Base-by-base conservation (phyloP, 92 coral and sea anemone genomes). In the Muricea muricata region DNA sequence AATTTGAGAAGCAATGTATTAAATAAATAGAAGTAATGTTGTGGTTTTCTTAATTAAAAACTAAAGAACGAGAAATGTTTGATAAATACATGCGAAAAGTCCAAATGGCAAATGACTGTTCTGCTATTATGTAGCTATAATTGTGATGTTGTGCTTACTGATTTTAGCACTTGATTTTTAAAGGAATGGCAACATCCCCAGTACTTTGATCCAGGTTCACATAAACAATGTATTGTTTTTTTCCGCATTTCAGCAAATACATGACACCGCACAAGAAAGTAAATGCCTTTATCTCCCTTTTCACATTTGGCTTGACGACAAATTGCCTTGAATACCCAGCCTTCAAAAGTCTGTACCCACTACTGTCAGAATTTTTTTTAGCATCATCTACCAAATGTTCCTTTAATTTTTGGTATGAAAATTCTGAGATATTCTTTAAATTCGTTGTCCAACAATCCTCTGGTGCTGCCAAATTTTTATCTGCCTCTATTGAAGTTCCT, bases 261-360 rank as follows among this genome's bases (percentile, higher is more conserved):
- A 61, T 61, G 29, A 61, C 70, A 61, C 37, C 70, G 31, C n/a
- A 61, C 70, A 61, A 61, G 70, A 61, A 61, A 61, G 32, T 61
- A 61, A 12, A 61, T 24, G 3, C 31, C 32, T 32, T 61, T 24
- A 61, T 61, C 70, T 12, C 70, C 70, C n/a, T 61, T 61, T 24
- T 13, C 29, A 61, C 29, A 61, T 61, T 61, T 61, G 70, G 70
- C 37, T 61, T 61, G 8, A 61, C 70, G 2, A 12, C 32, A 61
- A 61, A 61, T 24, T 61, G 70, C 70, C 70, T 61, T 61, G 70
- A 32, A 2, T 61, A 61, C n/a, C 70, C 70, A 12, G 70, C 70
- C 32, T 61, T 61, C n/a, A 12, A 61, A 12, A 61, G 32, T 61
- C 32, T 61, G 32, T 61, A 24, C 24, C 70, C 70, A 61, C 70